These are phyloP conservation scores for Notolepis coatsorum DNA, from an alignment of 2,797 vertebrate genomes.

Conservation along the genomic window DNA sequence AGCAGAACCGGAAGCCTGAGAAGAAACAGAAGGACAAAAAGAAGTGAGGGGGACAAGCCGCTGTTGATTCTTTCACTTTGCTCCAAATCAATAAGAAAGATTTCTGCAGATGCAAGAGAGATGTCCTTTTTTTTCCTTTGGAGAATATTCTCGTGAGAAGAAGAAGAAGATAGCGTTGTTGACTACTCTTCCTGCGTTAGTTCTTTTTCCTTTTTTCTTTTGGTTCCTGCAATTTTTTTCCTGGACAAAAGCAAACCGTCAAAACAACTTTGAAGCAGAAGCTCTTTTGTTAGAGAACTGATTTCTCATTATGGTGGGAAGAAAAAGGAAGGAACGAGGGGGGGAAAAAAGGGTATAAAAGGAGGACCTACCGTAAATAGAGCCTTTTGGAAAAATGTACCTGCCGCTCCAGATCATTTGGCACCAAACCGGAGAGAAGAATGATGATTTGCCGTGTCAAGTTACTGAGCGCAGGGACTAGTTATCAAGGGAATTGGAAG, in stretches of 20 bases:
- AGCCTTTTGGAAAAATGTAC: conserved; percentile 66
- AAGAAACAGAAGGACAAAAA: conserved; percentile 96
- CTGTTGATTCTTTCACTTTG: conserved; percentile 76
- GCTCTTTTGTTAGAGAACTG: conserved; percentile 74
- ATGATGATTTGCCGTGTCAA: conserved; percentile 43
- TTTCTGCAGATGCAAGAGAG: conserved; percentile 79
- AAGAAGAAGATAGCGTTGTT: conserved; percentile 75
- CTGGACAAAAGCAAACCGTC: too few relatives aligned
- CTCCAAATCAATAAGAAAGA: conserved; percentile 75
- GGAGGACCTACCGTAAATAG: conserved; percentile 63
- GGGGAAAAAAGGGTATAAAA: conserved; percentile 61
- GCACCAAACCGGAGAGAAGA: conserved; percentile 67
- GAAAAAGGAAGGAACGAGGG: conserved; percentile 44
- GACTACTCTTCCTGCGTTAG: conserved; percentile 81
- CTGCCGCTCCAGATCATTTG: conserved; percentile 73
- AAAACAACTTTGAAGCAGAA: conserved; percentile 80
- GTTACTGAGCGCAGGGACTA: conserved; percentile 46
- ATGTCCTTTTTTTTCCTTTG: conserved; percentile 82
- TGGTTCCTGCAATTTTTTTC: conserved; percentile 72
- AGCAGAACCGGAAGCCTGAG: conserved; percentile 90
- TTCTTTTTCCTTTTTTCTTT: conserved; percentile 76
- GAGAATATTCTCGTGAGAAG: conserved; percentile 78
- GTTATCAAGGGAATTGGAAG: conserved; percentile 24
- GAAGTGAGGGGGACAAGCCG: conserved; percentile 86
- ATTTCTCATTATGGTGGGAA: conserved; percentile 70